Base-by-base conservation (phyloP, 2,113 vertebrate genomes). In the Cephalophus harveyi region DNA sequence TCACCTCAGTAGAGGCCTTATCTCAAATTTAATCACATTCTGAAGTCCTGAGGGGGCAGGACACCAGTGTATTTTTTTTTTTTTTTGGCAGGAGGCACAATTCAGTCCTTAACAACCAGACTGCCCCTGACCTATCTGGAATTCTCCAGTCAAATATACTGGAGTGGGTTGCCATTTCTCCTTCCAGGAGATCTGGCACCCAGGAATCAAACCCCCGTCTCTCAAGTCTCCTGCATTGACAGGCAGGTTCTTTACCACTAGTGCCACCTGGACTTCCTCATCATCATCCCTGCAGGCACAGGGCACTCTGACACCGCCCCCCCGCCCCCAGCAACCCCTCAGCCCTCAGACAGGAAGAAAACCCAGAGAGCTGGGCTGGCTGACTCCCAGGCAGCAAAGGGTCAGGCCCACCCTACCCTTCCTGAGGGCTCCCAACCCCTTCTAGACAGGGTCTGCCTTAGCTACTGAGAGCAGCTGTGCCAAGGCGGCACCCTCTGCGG, bases 371-470 rank as follows among this genome's bases (percentile, higher is more conserved):
- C 46, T 8, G 46, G 78, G 57, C 96, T 89, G 81, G 81, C 81
- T 40, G 28, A 48, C 59, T 52, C 78, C 78, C 90, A 91, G 93
- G 59, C 81, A 91, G 91, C n/a, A 46, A 93, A 67, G 71, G 54
- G 46, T 84, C 82, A 52, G 84, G 40, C 83, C 48, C 43, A 85
- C 76, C 62, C 82, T 96, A 60, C 82, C 89, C 19, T 64, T 89
- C 92, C 92, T 97, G 96, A 97, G 95, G 50, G 93, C 17, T 85
- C 85, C 94, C 94, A 96, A 48, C 28, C 19, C 48, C 91, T 89
- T 78, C 21, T 79, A 46, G 43, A 6, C 76, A 27, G 33, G 48
- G 60, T 55, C 50, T 83, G 43, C 33, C 23, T 76, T 25, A 83
- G 28, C 43, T 79, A 30, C 78, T 40, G 64, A 91, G 30, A 92